These are phyloP conservation scores for Scolopax bukidnonensis DNA, from an alignment of 2,797 vertebrate genomes.

Conservation along the genomic window DNA sequence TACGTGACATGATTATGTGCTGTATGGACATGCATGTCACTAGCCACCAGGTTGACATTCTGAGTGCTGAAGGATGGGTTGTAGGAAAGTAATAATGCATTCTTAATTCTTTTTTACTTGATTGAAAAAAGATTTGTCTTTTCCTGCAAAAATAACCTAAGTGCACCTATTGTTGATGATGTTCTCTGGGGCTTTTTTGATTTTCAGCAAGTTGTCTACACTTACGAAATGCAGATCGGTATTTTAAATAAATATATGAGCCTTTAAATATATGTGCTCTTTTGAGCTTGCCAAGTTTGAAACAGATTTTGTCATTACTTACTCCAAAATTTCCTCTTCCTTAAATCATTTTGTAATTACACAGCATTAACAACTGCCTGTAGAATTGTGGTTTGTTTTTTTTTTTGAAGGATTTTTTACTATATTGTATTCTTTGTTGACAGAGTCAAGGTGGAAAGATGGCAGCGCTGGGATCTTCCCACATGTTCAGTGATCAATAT, in stretches of 20 bases:
- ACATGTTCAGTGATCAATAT: slow-evolving; percentile 98
- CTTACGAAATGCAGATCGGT: neutral
- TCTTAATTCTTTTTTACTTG: neutral
- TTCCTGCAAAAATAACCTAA: neutral
- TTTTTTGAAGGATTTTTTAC: neutral
- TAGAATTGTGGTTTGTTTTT: neutral
- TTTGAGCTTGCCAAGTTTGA: neutral
- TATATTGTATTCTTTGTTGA: neutral
- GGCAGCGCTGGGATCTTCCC: slow-evolving; percentile 93
- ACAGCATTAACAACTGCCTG: neutral
- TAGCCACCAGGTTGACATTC: neutral
- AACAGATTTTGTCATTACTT: neutral
- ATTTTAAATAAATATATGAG: neutral
- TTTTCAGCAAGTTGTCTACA: neutral
- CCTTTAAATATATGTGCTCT: neutral
- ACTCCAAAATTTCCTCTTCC: neutral
- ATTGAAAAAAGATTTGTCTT: neutral
- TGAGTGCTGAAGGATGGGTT: neutral
- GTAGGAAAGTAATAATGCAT: neutral
- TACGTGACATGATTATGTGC: neutral
- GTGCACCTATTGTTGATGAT: neutral
- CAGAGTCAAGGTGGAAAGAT: slow-evolving; percentile 89
- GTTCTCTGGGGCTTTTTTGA: neutral
- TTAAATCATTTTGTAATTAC: neutral
- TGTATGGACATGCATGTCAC: neutral